Conservation (phyloP, 2,797 vertebrate species). For the Serranus cabrilla region DNA sequence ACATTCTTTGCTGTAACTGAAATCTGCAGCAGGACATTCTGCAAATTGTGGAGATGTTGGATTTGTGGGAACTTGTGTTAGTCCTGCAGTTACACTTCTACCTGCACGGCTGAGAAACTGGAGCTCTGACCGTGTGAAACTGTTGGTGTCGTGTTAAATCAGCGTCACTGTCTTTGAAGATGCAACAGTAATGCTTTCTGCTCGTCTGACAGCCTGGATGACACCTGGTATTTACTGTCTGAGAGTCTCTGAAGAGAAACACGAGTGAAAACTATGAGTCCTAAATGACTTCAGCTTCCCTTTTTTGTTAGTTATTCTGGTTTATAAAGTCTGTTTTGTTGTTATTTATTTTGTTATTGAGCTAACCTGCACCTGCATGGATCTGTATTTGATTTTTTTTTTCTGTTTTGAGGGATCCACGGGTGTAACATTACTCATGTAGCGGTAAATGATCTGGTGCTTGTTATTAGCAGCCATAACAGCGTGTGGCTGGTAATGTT, state of each 20-base stretch:
- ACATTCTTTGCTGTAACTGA: slow-evolving; percentile 37
- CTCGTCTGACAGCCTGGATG: neutral
- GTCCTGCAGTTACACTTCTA: slow-evolving; percentile 2
- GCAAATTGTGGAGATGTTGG: slow-evolving; percentile 8
- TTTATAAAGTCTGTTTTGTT: too few species aligned
- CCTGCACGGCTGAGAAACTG: slow-evolving; percentile 27
- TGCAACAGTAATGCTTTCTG: slow-evolving; percentile 1
- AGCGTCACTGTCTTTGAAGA: neutral
- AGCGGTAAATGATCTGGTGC: neutral
- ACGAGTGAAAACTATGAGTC: neutral
- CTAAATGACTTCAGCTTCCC: too few species aligned
- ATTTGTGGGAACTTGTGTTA: slow-evolving; percentile 12
- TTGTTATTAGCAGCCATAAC: neutral
- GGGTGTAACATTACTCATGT: neutral
- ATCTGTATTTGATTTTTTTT: too few species aligned
- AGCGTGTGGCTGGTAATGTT: too few species aligned
- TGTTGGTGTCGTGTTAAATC: slow-evolving; percentile 31
- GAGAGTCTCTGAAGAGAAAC: neutral
- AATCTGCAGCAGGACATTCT: slow-evolving; percentile 24
- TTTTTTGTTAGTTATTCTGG: too few species aligned
- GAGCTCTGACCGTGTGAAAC: slow-evolving; percentile 46
- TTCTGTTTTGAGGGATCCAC: too few species aligned
- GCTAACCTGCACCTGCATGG: too few species aligned
- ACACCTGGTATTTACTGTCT: neutral
- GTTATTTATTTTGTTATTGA: too few species aligned